Evolutionary conservation across 2,888 invertebrate species (phyloP).

Genomic region (Coelopa pilipes): DNA sequence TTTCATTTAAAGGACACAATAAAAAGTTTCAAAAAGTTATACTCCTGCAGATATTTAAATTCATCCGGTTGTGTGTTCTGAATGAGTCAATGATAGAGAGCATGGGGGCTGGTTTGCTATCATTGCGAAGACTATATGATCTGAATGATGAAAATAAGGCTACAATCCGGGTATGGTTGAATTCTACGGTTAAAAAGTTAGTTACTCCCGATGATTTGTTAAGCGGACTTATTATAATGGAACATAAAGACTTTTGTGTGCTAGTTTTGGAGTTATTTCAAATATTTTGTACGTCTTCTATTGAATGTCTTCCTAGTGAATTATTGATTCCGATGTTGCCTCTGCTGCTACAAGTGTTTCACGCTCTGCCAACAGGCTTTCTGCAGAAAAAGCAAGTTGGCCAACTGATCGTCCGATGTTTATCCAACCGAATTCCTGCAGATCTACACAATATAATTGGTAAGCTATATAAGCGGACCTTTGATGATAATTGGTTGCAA

Average conservation of each 20-base stretch:
- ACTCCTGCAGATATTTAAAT: slow-evolving; percentile 57
- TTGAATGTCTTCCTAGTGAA: slow-evolving; percentile 59
- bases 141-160: slow-evolving; percentile 50
- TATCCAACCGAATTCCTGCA: slow-evolving; percentile 55
- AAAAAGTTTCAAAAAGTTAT: slow-evolving; percentile 52
- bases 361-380: slow-evolving; percentile 48
- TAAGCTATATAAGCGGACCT: slow-evolving; percentile 45
- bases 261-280: slow-evolving; percentile 53
- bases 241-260: slow-evolving; percentile 52
- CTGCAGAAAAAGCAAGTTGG: slow-evolving; percentile 46
- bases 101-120: slow-evolving; percentile 54
- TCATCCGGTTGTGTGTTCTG: slow-evolving; percentile 46
- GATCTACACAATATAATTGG: slow-evolving; percentile 55
- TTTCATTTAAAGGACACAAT: slow-evolving; percentile 53
- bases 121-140: slow-evolving; percentile 56
- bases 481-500: slow-evolving; percentile 46
- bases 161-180: slow-evolving; percentile 45
- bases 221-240: slow-evolving; percentile 59
- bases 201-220: slow-evolving; percentile 53
- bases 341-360: slow-evolving; percentile 55
- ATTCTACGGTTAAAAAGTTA: slow-evolving; percentile 49
- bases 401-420: slow-evolving; percentile 53
- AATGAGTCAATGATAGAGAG: slow-evolving; percentile 45
- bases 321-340: slow-evolving; percentile 55
- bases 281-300: slow-evolving; percentile 60